phyloP scores from a whole-genome alignment of 2,113 vertebrate genomes.

The Okapia johnstoni region DNA sequence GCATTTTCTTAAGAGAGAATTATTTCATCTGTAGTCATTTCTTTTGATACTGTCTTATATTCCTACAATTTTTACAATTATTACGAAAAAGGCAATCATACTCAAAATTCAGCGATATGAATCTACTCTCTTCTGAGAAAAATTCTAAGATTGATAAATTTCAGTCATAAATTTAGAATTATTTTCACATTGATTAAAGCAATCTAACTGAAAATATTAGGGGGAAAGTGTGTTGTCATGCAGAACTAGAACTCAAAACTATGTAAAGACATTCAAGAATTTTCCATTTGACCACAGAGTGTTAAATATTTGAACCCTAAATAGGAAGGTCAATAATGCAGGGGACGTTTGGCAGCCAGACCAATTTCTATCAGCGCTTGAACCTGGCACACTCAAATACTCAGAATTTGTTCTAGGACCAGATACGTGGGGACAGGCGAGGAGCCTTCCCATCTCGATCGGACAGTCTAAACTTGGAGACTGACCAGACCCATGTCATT shows the following conservation, averaged over 20 bases:
- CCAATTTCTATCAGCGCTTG: neutral
- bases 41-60: neutral
- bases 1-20: neutral
- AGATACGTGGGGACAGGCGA: neutral
- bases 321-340: neutral
- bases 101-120: neutral
- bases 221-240: neutral
- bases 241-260: neutral
- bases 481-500: neutral
- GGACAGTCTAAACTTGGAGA: neutral
- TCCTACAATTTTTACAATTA: neutral
- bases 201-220: neutral
- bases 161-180: neutral
- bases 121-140: neutral
- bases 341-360: neutral
- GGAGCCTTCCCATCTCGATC: neutral
- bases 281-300: neutral
- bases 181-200: neutral
- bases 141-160: neutral
- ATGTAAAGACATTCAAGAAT: neutral
- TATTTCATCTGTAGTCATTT: neutral
- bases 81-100: neutral
- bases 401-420: neutral
- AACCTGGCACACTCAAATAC: neutral
- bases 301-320: neutral